Conservation (phyloP, 2,797 vertebrate species). For the Coreius guichenoti region DNA sequence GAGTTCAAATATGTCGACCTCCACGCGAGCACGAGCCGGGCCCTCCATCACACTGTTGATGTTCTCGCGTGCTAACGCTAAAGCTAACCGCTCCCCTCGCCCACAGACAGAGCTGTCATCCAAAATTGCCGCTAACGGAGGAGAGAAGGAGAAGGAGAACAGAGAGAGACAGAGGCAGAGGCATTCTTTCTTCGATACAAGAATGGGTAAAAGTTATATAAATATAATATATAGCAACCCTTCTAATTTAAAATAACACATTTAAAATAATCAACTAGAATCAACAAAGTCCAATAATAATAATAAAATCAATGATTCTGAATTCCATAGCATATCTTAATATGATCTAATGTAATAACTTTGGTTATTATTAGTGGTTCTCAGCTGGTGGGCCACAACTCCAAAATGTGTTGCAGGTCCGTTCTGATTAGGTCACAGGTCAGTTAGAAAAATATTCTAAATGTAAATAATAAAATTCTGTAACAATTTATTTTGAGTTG, state of each 20-base stretch:
- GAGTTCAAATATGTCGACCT: slow-evolving; percentile 91
- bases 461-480: background rate
- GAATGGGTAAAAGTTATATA: background rate
- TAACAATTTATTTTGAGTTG: too few species aligned
- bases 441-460: background rate
- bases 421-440: background rate
- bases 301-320: background rate
- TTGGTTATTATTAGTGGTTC: background rate
- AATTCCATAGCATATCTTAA: background rate
- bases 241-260: background rate
- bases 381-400: background rate
- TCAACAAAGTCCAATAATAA: background rate
- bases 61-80: slow-evolving; percentile 89
- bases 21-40: slow-evolving; percentile 82
- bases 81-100: slow-evolving; percentile 86
- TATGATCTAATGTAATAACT: background rate
- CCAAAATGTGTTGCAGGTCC: background rate
- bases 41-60: slow-evolving; percentile 87
- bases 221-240: background rate
- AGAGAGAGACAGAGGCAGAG: too few species aligned
- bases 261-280: background rate
- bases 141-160: background rate
- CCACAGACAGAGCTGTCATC: slow-evolving; percentile 89
- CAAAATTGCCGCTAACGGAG: slow-evolving; percentile 84
- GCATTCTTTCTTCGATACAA: too few species aligned